These are phyloP conservation scores for Thunnus thynnus DNA, from an alignment of 2,113 vertebrate genomes.

Conservation along the genomic window DNA sequence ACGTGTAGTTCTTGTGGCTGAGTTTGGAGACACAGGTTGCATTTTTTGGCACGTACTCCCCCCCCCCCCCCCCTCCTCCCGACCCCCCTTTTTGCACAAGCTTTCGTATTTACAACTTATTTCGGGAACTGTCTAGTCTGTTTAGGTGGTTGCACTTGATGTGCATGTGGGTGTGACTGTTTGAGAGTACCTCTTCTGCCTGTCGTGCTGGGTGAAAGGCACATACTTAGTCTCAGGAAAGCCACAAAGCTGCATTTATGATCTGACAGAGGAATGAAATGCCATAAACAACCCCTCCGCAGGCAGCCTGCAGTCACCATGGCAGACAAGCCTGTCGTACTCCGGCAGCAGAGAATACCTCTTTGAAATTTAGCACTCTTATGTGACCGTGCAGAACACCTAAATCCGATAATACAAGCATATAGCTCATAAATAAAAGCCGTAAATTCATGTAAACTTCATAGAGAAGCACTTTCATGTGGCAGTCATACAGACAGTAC, in stretches of 20 bases:
- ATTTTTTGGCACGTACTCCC: background rate
- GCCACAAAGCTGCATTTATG: conserved; percentile 81
- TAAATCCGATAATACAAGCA: conserved; percentile 27
- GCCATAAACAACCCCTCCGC: conserved; percentile 71
- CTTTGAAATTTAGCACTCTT: conserved; percentile 9
- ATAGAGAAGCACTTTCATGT: conserved; percentile 26
- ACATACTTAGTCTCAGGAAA: conserved; percentile 70
- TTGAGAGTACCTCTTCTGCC: conserved; percentile 60
- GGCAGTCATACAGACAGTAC: background rate
- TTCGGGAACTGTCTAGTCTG: conserved; percentile 38
- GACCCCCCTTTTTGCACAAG: background rate
- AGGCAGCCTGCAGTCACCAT: conserved; percentile 54
- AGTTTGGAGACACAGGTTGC: conserved; percentile 16
- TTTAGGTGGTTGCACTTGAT: conserved; percentile 55
- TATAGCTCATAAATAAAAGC: conserved; percentile 14
- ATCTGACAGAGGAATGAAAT: conserved; percentile 74
- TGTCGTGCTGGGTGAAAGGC: conserved; percentile 58
- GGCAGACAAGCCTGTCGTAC: conserved; percentile 25
- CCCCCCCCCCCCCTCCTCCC: too few species aligned
- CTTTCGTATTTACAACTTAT: conserved; percentile 34
- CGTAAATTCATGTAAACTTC: conserved; percentile 12
- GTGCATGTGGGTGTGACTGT: conserved; percentile 50
- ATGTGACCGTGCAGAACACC: background rate
- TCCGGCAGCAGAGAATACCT: background rate
- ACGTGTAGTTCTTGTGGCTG: background rate